Evolutionary conservation across 2,797 vertebrate genomes (phyloP).

Genomic region (Danio aesculapii): DNA sequence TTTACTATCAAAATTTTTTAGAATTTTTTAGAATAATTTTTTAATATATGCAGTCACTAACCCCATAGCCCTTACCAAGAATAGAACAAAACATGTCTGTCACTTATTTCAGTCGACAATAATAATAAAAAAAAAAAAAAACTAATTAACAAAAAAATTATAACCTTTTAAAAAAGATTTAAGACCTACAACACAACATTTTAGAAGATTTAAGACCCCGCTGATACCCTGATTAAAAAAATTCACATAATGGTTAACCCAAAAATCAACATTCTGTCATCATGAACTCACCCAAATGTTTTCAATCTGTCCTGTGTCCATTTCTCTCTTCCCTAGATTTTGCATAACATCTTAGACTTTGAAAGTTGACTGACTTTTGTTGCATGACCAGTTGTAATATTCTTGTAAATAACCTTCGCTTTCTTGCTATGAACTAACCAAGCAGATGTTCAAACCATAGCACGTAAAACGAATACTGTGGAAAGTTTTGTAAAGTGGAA

Average conservation of each 20-base stretch:
- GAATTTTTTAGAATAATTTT: no score
- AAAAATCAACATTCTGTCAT: conserved; percentile 16
- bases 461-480: conserved; percentile 8
- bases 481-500: conserved; percentile 42
- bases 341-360: background rate
- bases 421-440: conserved; percentile 38
- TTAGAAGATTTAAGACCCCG: no score
- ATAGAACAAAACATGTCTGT: no score
- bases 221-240: no score
- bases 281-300: background rate
- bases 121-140: no score
- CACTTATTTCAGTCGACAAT: no score
- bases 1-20: no score
- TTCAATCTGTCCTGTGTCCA: background rate
- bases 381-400: conserved; percentile 1
- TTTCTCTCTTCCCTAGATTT: background rate
- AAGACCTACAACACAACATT: no score
- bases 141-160: no score
- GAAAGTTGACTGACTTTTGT: background rate
- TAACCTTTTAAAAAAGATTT: no score
- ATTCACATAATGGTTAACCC: background rate
- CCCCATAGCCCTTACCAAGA: no score
- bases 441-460: conserved; percentile 25
- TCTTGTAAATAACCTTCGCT: conserved; percentile 24
- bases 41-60: no score